Percentiles rank a stretch among this genome's conserved stretches.
These are phyloP conservation scores for Hymenopus coronatus DNA, from an alignment of 2,888 invertebrate species.

Conservation along the genomic window DNA sequence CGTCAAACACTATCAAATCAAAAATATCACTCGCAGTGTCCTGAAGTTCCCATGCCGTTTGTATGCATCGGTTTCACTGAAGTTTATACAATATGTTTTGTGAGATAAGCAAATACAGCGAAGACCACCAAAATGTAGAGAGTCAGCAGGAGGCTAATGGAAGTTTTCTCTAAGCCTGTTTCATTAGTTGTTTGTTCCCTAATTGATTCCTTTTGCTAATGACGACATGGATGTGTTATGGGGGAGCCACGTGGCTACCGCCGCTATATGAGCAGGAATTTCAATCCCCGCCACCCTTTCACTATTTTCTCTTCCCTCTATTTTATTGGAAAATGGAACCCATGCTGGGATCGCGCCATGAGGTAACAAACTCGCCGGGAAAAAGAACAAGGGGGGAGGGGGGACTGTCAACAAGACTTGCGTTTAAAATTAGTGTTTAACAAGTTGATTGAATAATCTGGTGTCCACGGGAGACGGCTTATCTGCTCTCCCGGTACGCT, in stretches of 20 bases:
- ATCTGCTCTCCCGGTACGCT: neutral
- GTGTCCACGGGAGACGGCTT: neutral
- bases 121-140: neutral
- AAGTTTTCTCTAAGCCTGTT: neutral
- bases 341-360: constrained; percentile 22
- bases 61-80: too few relatives aligned
- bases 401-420: neutral
- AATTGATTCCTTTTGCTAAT: constrained; percentile 33
- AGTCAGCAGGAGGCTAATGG: neutral
- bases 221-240: constrained; percentile 14
- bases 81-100: too few relatives aligned
- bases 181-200: constrained; percentile 29
- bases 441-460: constrained; percentile 28
- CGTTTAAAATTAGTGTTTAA: constrained; percentile 27
- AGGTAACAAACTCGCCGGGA: constrained; percentile 20
- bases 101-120: neutral
- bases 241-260: constrained; percentile 5
- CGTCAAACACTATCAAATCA: too few relatives aligned
- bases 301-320: constrained; percentile 8
- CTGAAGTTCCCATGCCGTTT: too few relatives aligned
- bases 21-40: too few relatives aligned
- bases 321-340: constrained; percentile 23
- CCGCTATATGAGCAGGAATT: constrained; percentile 14
- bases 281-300: neutral
- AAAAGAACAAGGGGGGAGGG: neutral